Base-by-base conservation (phyloP, 2,113 vertebrate genomes). In the Theristicus caerulescens region DNA sequence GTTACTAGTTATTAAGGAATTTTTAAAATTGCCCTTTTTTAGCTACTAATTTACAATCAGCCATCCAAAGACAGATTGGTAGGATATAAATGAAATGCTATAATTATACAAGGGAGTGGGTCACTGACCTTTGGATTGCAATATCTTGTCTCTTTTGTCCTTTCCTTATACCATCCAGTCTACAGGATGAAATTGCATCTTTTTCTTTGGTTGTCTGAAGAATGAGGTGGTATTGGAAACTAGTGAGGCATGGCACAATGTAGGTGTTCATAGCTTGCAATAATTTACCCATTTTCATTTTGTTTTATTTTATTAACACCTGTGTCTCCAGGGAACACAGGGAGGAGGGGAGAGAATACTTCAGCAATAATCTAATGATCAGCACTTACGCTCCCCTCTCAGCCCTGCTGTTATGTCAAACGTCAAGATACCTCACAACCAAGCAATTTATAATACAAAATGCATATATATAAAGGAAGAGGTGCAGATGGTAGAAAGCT, bases 91-190 rank as follows among this genome's bases (percentile, higher is more conserved):
- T 98, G 98, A 99, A 99, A 99, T 99, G 98, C 98, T 99, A 97
- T 99, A 99, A 99, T 99, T 99, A 99, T 98, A 98, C 98, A 98
- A 98, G 97, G 97, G 98, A 98, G 98, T 58, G 96, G 99, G 99
- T 99, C 98, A 96, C 95, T 97, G 99, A 99, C 99, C 99, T 98
- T 98, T 98, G 98, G 98, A 99, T 99, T 99, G 99, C 98, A 98
- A 98, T 99, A 99, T 99, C 98, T 99, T 98, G 98, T 99, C 99
- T 99, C 98, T 98, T 99, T 99, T 99, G 99, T 99, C 98, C 98
- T 97, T 95, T 96, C 95, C 87, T 97, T 98, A 97, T 97, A 97
- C 97, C 95, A 92, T 92, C 91, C 90, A 90, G 96, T 97, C 98
- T 98, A 97, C 97, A 97, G 98, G 98, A 98, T 98, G 96, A 98